Percentiles rank a stretch among this genome's conserved stretches.
Evolutionary conservation across 1,140 invertebrate species (phyloP).

Genomic region (Nasonia longicornis): DNA sequence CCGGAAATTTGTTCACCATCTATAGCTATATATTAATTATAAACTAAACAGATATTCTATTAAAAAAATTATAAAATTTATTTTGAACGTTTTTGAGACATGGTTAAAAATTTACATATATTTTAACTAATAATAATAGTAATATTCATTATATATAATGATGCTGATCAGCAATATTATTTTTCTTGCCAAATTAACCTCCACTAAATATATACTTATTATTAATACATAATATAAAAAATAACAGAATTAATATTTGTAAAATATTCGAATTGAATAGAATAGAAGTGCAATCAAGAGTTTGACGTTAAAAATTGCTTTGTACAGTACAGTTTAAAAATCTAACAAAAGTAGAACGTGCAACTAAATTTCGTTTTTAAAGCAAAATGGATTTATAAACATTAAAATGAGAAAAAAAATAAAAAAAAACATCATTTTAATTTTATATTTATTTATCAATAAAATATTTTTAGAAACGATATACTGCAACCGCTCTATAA

Average conservation of each 20-base stretch:
- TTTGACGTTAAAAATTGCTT: not conserved
- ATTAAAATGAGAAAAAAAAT: not conserved
- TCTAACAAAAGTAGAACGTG: not conserved
- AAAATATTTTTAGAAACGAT: conserved; percentile 32
- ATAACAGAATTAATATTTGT: conserved; percentile 2
- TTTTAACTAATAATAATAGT: conserved; percentile 25
- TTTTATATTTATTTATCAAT: conserved; percentile 35
- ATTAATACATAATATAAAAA: conserved; percentile 12
- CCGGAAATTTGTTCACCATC: no score
- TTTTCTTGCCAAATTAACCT: not conserved
- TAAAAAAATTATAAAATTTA: conserved; percentile 42
- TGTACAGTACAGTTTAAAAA: not conserved
- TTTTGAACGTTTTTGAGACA: conserved; percentile 23
- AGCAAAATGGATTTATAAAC: not conserved
- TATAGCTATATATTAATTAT: no score
- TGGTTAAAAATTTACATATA: conserved; percentile 16
- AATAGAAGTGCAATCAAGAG: not conserved
- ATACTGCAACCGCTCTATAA: conserved; percentile 19
- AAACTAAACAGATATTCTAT: conserved; percentile 14
- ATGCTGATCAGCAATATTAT: not conserved
- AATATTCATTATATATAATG: conserved; percentile 21
- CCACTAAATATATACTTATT: not conserved
- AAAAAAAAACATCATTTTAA: conserved; percentile 18
- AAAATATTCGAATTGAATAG: not conserved
- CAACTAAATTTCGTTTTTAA: not conserved